phyloP scores from a whole-genome alignment of 2,797 vertebrate species.

The Pangasius mekongensis region DNA sequence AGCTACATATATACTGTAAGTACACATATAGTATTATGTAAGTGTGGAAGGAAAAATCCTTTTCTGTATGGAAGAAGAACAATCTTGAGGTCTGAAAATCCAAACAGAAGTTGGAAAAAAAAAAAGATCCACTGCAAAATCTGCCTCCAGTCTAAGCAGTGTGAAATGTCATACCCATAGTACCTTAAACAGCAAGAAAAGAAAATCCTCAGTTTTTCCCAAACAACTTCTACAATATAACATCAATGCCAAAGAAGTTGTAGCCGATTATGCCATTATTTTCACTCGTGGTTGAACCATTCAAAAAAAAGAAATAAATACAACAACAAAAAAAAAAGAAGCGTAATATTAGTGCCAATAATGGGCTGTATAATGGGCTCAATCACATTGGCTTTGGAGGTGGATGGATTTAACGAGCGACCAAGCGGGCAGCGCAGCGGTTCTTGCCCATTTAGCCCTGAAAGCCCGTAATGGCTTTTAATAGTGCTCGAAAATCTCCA shows the following conservation, averaged over 20 bases:
- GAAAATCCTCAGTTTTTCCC: background rate
- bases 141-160: background rate
- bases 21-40: background rate
- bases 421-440: slow-evolving; percentile 30
- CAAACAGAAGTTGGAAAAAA: background rate
- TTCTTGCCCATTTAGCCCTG: slow-evolving; percentile 53
- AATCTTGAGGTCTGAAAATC: background rate
- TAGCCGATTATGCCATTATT: slow-evolving; percentile 25
- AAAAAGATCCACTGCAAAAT: background rate
- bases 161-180: background rate
- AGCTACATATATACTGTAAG: background rate
- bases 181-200: background rate
- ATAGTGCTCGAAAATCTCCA: slow-evolving; percentile 46
- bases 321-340: slow-evolving; percentile 5
- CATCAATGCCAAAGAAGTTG: background rate
- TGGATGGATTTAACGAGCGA: slow-evolving; percentile 35
- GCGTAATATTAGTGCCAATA: slow-evolving; percentile 39
- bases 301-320: background rate
- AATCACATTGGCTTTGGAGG: slow-evolving; percentile 30
- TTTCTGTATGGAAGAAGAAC: background rate
- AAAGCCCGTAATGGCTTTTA: slow-evolving; percentile 49
- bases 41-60: background rate
- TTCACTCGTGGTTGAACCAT: slow-evolving; percentile 13
- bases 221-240: background rate
- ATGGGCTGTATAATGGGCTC: slow-evolving; percentile 37